Percentiles rank a stretch among this genome's conserved stretches.
Conservation (phyloP, 2,797 vertebrate genomes). For the Pangasius mekongensis region DNA sequence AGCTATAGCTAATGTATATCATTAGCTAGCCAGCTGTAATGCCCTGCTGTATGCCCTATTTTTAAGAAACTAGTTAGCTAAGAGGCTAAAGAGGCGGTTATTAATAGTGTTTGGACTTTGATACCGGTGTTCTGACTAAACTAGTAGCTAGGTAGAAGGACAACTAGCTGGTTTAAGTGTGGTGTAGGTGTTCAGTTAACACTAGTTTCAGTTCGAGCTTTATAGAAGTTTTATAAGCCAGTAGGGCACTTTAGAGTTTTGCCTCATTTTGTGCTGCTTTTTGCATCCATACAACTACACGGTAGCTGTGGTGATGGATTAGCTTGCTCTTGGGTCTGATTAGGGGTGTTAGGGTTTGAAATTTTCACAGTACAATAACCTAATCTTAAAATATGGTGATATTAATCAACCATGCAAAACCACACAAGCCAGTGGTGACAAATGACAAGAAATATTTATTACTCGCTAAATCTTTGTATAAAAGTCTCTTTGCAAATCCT, state of each 20-base stretch:
- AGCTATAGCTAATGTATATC: neutral
- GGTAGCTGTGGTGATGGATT: neutral
- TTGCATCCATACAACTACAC: neutral
- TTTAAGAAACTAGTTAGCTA: neutral
- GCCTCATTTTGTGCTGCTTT: neutral
- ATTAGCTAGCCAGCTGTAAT: neutral
- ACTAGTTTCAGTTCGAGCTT: neutral
- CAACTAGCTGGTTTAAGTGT: neutral
- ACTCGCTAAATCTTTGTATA: neutral
- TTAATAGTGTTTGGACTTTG: slow-evolving; percentile 5
- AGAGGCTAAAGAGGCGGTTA: neutral
- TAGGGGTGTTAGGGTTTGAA: neutral
- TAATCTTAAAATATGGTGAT: neutral
- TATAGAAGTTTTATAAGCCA: neutral
- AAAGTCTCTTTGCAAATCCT: neutral
- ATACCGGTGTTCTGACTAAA: neutral
- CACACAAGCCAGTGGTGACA: neutral
- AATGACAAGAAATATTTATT: neutral
- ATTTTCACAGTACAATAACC: neutral
- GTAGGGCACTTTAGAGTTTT: neutral
- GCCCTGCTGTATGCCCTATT: too few relatives aligned
- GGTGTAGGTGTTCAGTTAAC: neutral
- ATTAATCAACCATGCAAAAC: neutral
- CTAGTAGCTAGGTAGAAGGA: neutral
- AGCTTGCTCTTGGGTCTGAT: neutral